A percentile compares a stretch with the other conserved stretches of the same genome.
Conservation (phyloP, 2,113 vertebrate species). For the Nipponia nippon region DNA sequence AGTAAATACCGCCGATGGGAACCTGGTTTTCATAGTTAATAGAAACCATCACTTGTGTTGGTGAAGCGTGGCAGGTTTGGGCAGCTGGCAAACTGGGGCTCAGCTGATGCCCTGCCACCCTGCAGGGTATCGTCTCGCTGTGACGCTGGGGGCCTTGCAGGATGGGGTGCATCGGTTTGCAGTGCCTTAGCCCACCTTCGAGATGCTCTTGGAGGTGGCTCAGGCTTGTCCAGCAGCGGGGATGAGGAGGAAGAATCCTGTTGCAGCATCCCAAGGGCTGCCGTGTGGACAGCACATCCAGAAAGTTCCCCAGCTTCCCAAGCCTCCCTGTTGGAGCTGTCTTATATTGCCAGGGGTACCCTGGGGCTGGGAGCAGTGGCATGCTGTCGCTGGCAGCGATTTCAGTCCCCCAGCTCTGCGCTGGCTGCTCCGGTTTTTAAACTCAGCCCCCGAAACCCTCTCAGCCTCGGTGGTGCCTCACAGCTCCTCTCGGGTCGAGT, state of each 20-base stretch:
- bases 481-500: neutral
- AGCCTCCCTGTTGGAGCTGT: neutral
- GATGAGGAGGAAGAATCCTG: neutral
- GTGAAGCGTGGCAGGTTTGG: neutral
- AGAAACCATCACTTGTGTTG: neutral
- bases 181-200: neutral
- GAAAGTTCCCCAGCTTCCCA: neutral
- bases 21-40: neutral
- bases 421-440: neutral
- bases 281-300: accelerated
- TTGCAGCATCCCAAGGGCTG: neutral
- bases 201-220: neutral
- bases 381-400: accelerated
- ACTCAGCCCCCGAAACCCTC: neutral
- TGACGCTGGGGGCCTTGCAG: neutral
- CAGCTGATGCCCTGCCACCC: neutral
- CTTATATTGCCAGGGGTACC: neutral
- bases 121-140: accelerated
- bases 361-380: neutral
- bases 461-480: neutral
- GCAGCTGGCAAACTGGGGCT: neutral
- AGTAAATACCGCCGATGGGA: neutral
- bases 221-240: neutral
- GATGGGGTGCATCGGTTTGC: neutral
- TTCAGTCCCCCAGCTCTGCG: neutral